Percentiles rank a stretch among this genome's conserved stretches.
Conservation (phyloP, 1,140 invertebrate species). For the Carposina sasakii region DNA sequence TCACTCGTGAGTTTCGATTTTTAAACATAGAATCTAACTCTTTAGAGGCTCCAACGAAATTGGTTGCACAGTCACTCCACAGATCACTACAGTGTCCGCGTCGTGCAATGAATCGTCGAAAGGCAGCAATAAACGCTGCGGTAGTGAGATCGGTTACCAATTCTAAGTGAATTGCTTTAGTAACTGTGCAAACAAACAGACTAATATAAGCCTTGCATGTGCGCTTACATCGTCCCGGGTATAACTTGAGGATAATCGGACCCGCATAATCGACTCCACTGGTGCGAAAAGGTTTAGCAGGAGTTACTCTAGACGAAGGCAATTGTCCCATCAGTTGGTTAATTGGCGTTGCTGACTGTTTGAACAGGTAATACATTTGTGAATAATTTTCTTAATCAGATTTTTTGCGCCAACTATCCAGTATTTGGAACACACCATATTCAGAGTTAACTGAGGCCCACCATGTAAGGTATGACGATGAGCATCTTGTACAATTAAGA, state of each 20-base stretch:
- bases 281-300: slow-evolving; percentile 16
- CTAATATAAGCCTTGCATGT: slow-evolving; percentile 16
- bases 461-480: slow-evolving; percentile 17
- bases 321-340: slow-evolving; percentile 21
- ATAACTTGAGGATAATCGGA: slow-evolving; percentile 5
- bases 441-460: slow-evolving; percentile 11
- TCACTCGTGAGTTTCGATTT: slow-evolving; percentile 7
- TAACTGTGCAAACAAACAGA: slow-evolving; percentile 22
- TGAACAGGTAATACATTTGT: slow-evolving; percentile 20
- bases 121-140: slow-evolving; percentile 28
- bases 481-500: slow-evolving; percentile 14
- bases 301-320: slow-evolving; percentile 16
- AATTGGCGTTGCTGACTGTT: not conserved
- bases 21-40: slow-evolving; percentile 16
- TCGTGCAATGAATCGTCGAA: slow-evolving; percentile 39
- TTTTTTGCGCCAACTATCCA: slow-evolving; percentile 17
- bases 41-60: slow-evolving; percentile 41
- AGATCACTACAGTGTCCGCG: slow-evolving; percentile 27
- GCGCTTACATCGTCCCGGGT: slow-evolving; percentile 3
- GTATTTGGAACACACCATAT: slow-evolving; percentile 14
- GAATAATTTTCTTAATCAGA: slow-evolving; percentile 7
- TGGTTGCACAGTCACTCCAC: slow-evolving; percentile 48
- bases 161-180: slow-evolving; percentile 26
- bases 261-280: slow-evolving; percentile 22
- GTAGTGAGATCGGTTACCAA: slow-evolving; percentile 21